phyloP scores from a whole-genome alignment of 2,797 vertebrate species.

The Alauda arvensis region DNA sequence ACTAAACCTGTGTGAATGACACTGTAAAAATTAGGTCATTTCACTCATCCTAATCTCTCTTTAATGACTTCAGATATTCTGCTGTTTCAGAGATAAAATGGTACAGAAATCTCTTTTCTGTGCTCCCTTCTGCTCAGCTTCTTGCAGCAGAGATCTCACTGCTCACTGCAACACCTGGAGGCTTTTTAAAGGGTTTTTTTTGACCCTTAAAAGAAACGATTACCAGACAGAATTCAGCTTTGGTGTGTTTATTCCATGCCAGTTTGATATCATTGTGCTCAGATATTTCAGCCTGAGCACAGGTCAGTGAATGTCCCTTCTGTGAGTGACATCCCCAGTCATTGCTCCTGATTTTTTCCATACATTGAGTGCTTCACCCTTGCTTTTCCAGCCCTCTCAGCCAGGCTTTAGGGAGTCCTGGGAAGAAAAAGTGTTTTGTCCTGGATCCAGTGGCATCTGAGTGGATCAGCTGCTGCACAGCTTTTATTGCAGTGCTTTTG shows the following conservation, averaged over 20 bases:
- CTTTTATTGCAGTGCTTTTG: not conserved
- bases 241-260: not conserved
- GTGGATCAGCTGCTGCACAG: not conserved
- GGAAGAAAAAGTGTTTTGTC: not conserved
- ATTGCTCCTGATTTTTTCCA: not conserved
- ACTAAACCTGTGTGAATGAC: not conserved
- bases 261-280: rapidly evolving
- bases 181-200: not conserved
- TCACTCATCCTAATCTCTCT: not conserved
- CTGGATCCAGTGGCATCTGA: not conserved
- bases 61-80: not conserved
- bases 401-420: not conserved
- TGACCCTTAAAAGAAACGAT: not conserved
- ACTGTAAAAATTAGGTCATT: not conserved
- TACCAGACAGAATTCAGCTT: not conserved
- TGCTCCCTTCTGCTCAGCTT: not conserved
- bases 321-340: rapidly evolving
- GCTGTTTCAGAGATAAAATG: not conserved
- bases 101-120: not conserved
- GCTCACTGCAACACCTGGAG: rapidly evolving
- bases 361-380: rapidly evolving
- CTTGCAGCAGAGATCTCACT: not conserved
- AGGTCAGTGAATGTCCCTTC: not conserved
- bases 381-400: not conserved
- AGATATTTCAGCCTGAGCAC: not conserved